These are phyloP conservation scores for Phoxinus phoxinus DNA, from an alignment of 2,113 vertebrate genomes.

Conservation along the genomic window DNA sequence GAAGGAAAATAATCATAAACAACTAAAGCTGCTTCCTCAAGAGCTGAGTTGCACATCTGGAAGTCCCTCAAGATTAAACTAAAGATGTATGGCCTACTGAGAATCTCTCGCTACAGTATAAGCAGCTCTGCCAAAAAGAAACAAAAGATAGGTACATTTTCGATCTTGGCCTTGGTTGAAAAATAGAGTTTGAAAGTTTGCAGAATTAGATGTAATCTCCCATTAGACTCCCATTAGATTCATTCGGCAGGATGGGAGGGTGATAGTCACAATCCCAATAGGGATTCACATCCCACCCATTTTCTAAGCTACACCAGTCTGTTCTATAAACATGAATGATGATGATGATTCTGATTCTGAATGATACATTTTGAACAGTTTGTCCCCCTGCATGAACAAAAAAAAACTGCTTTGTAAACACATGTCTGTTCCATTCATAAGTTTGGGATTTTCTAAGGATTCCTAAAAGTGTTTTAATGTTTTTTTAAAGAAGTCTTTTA, in stretches of 20 bases:
- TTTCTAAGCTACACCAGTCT: slow-evolving; percentile 68
- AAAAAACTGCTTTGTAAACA: neutral
- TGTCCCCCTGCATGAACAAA: too few species aligned
- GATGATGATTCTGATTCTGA: slow-evolving; percentile 41
- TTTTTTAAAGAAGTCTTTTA: too few species aligned
- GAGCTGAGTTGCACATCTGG: slow-evolving; percentile 67
- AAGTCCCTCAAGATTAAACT: slow-evolving; percentile 66
- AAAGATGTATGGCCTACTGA: slow-evolving; percentile 71
- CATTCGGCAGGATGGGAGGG: slow-evolving; percentile 77
- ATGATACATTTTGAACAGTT: slow-evolving; percentile 28
- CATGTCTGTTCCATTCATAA: neutral
- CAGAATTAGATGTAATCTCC: slow-evolving; percentile 71
- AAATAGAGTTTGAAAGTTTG: slow-evolving; percentile 51
- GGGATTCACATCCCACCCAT: slow-evolving; percentile 63
- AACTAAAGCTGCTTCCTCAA: slow-evolving; percentile 57
- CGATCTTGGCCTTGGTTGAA: slow-evolving; percentile 37
- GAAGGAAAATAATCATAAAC: slow-evolving; percentile 52
- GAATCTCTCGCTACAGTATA: slow-evolving; percentile 65
- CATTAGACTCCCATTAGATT: slow-evolving; percentile 69
- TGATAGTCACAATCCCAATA: slow-evolving; percentile 64
- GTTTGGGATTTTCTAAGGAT: neutral
- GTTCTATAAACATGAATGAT: slow-evolving; percentile 73
- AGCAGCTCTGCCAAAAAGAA: slow-evolving; percentile 56
- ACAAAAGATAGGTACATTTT: neutral
- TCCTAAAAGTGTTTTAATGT: neutral